Evolutionary conservation across 2,797 vertebrate genomes (phyloP).

Genomic region (Neopelma chrysocephalum): DNA sequence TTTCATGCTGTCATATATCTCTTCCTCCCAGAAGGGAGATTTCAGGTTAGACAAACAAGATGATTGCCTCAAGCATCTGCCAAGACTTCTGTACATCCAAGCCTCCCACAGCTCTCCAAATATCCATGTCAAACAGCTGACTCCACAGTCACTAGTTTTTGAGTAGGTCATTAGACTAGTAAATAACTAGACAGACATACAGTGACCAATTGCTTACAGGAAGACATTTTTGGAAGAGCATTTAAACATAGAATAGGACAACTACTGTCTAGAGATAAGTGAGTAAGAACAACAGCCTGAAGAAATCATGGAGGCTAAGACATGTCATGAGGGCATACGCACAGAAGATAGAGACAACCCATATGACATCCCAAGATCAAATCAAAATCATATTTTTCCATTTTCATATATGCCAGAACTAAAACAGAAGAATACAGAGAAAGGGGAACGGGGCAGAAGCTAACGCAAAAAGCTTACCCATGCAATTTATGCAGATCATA

Average conservation of each 20-base stretch:
- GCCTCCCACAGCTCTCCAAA: not conserved
- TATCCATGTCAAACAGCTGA: not conserved
- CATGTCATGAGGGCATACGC: not conserved
- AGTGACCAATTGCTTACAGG: not conserved
- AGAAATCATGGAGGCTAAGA: not conserved
- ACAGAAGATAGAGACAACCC: not conserved
- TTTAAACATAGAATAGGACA: not conserved
- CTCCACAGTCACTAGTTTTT: not conserved
- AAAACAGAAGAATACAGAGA: not conserved
- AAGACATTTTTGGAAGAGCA: not conserved
- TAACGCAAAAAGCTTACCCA: not conserved
- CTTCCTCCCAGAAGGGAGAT: not conserved
- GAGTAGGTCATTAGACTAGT: not conserved
- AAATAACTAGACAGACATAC: not conserved
- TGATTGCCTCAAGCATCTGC: constrained; percentile 18
- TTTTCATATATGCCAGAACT: not conserved
- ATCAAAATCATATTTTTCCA: not conserved
- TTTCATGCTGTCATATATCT: not conserved
- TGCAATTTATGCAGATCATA: not conserved
- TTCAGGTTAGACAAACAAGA: constrained; percentile 16
- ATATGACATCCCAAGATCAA: not conserved
- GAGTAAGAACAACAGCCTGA: not conserved
- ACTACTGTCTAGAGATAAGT: not conserved
- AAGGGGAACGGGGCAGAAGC: not conserved
- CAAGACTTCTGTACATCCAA: not conserved